Evolutionary conservation across 2,113 vertebrate genomes (phyloP).

Genomic region (Talpa occidentalis): DNA sequence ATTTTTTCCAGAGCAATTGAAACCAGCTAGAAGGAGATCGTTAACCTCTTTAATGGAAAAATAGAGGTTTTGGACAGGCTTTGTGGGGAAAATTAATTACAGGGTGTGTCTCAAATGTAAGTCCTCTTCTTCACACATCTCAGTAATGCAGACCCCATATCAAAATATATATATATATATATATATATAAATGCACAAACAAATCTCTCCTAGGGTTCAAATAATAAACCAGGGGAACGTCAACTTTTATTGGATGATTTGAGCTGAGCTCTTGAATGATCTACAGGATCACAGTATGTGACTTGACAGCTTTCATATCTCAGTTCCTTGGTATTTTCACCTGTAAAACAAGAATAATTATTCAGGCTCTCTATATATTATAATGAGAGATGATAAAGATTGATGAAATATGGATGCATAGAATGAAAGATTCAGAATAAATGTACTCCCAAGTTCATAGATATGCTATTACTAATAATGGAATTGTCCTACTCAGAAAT

Average conservation of each 20-base stretch:
- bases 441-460: constrained; percentile 68
- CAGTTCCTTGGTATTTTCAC: constrained; percentile 70
- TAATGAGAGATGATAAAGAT: constrained; percentile 79
- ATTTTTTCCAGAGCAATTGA: background rate
- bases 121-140: background rate
- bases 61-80: background rate
- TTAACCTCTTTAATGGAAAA: background rate
- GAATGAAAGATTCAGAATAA: constrained; percentile 69
- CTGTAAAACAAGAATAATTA: constrained; percentile 81
- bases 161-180: constrained; percentile 38
- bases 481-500: constrained; percentile 66
- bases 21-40: background rate
- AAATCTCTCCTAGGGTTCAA: constrained; percentile 5
- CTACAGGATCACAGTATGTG: constrained; percentile 47
- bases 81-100: background rate
- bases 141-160: background rate
- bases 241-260: constrained; percentile 63
- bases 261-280: constrained; percentile 62
- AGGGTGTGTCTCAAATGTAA: background rate
- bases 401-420: constrained; percentile 72
- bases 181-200: constrained; percentile 21
- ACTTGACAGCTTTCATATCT: constrained; percentile 75
- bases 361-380: constrained; percentile 64
- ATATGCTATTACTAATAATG: constrained; percentile 71
- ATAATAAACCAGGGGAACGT: constrained; percentile 38